A percentile compares a stretch with the other conserved stretches of the same genome.
These are phyloP conservation scores for Philereme transversata DNA, from an alignment of 2,888 invertebrate genomes.

Conservation along the genomic window DNA sequence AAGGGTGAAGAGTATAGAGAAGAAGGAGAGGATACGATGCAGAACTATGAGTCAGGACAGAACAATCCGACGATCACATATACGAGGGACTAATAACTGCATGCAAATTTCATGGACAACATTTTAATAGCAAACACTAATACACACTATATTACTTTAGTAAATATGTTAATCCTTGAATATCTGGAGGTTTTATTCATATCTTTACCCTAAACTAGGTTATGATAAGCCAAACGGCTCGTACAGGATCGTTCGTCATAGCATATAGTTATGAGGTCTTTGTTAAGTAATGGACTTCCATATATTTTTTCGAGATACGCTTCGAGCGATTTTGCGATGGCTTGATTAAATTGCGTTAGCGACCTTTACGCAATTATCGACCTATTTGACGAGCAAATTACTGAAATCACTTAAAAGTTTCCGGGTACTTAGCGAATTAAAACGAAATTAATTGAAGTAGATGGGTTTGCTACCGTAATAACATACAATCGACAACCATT, in stretches of 20 bases:
- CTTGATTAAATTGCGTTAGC: no score
- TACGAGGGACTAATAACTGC: slow-evolving; percentile 31
- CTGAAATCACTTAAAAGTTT: slow-evolving; percentile 19
- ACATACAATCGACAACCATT: slow-evolving; percentile 21
- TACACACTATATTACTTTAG: no score
- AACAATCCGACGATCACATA: slow-evolving; percentile 48
- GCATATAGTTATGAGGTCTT: no score
- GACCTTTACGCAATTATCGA: slow-evolving; percentile 11
- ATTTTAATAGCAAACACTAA: no score
- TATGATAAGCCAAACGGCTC: no score
- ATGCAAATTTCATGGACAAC: not conserved
- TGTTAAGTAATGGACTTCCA: no score
- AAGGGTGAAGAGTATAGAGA: slow-evolving; percentile 44
- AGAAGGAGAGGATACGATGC: slow-evolving; percentile 41
- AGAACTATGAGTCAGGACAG: slow-evolving; percentile 45
- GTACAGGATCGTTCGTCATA: no score
- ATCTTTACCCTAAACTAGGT: no score
- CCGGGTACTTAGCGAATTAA: slow-evolving; percentile 20
- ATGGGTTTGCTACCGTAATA: slow-evolving; percentile 10
- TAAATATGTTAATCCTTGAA: no score
- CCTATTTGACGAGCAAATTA: slow-evolving; percentile 21
- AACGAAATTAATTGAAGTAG: slow-evolving; percentile 20
- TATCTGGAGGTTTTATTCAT: no score
- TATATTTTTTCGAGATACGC: no score
- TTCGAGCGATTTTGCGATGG: no score